Evolutionary conservation across 2,888 invertebrate genomes (phyloP).

Genomic region (Gortyna flavago): DNA sequence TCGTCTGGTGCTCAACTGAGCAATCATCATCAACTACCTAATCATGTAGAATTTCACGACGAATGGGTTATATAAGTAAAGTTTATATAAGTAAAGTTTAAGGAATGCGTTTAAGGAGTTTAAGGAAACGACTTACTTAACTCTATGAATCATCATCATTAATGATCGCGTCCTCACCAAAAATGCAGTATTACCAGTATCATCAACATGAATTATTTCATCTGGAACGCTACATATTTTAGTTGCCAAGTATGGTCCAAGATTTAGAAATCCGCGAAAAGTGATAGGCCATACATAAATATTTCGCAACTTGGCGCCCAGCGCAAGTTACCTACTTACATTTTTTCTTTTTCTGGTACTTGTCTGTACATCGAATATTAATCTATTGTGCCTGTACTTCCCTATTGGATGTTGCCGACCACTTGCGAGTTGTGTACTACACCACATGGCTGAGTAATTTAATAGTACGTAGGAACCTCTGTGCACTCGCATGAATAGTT

Average conservation of each 20-base stretch:
- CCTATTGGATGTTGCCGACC: not conserved
- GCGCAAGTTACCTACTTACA: not conserved
- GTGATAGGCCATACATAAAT: not conserved
- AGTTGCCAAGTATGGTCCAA: not conserved
- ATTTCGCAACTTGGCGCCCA: not conserved
- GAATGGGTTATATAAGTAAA: not conserved
- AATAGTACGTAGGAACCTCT: not conserved
- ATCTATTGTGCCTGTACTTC: not conserved
- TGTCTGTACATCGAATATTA: not conserved
- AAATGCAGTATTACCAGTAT: constrained; percentile 34
- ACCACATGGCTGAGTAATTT: not conserved
- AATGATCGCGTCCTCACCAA: constrained; percentile 20
- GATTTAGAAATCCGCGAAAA: not conserved
- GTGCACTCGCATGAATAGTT: not conserved
- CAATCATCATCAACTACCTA: not conserved
- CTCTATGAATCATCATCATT: constrained; percentile 39
- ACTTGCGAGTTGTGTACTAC: not conserved
- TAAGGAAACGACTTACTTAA: no score
- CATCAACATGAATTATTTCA: constrained; percentile 8
- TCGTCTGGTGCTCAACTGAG: not conserved
- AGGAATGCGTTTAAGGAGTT: no score
- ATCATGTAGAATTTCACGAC: no score
- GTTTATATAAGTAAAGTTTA: not conserved
- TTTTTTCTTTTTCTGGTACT: not conserved
- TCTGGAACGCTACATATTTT: constrained; percentile 15